Conservation (phyloP, 2,113 vertebrate genomes). For the Thunnus maccoyii region DNA sequence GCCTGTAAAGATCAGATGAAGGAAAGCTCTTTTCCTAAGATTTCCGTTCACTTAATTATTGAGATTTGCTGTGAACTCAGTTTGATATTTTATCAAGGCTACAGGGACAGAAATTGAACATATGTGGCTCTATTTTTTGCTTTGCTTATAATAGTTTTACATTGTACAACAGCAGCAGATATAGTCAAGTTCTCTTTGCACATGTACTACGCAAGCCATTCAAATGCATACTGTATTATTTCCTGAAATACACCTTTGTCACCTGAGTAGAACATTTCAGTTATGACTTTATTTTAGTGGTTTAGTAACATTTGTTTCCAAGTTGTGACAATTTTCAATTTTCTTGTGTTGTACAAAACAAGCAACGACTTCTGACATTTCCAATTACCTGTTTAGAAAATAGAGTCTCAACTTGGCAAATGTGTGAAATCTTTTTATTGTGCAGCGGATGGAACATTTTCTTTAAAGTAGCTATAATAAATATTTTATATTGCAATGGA, state of each 20-base stretch:
- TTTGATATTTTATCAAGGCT: not conserved
- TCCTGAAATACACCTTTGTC: not conserved
- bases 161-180: not conserved
- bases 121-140: not conserved
- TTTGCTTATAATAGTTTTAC: not conserved
- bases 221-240: not conserved
- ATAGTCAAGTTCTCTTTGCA: not conserved
- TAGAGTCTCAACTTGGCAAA: not conserved
- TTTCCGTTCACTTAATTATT: not conserved
- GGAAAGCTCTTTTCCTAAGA: not conserved
- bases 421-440: too few species aligned
- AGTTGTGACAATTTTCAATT: too few species aligned
- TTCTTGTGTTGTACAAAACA: not conserved
- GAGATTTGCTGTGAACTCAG: not conserved
- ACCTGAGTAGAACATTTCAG: not conserved
- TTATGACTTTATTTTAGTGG: not conserved
- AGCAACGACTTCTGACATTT: not conserved
- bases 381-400: too few species aligned
- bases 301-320: not conserved
- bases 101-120: not conserved
- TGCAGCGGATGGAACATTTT: too few species aligned
- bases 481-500: too few species aligned
- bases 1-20: slow-evolving; percentile 40
- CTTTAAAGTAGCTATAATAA: too few species aligned
- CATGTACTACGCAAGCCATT: not conserved